Evolutionary conservation across 2,888 invertebrate genomes (phyloP).

Genomic region (Carcina quercana): DNA sequence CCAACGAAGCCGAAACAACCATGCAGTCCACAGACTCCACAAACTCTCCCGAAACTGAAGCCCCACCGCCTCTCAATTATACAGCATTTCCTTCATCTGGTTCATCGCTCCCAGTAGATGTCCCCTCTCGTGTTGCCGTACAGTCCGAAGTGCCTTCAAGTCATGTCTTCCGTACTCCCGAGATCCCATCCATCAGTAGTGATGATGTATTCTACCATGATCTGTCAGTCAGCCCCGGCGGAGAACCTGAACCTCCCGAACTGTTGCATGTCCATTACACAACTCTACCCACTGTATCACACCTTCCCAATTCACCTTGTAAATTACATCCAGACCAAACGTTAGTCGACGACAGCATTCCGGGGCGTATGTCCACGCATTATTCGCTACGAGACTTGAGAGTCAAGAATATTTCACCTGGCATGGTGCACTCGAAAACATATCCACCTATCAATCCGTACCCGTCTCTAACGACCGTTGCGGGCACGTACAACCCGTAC

Average conservation of each 20-base stretch:
- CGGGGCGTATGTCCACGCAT: too few species aligned
- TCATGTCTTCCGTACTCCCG: constrained; percentile 48
- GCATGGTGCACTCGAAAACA: constrained; percentile 60
- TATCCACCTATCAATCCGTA: constrained; percentile 64
- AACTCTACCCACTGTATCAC: constrained; percentile 60
- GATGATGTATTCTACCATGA: constrained; percentile 47
- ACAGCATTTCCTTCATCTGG: constrained; percentile 44
- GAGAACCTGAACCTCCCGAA: constrained; percentile 50
- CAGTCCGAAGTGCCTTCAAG: constrained; percentile 51
- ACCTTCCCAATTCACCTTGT: constrained; percentile 65
- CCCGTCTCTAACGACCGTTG: constrained; percentile 63
- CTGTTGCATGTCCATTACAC: constrained; percentile 61
- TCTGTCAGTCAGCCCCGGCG: constrained; percentile 49
- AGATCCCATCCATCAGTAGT: constrained; percentile 31
- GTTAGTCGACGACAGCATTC: constrained; percentile 36
- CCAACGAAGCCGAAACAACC: constrained; percentile 59
- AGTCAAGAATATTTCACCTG: constrained; percentile 38
- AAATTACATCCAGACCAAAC: constrained; percentile 57
- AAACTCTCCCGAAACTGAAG: constrained; percentile 53
- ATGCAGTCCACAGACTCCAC: constrained; percentile 60
- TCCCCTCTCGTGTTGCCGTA: constrained; percentile 23
- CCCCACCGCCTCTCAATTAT: constrained; percentile 66
- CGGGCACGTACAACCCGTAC: constrained; percentile 64
- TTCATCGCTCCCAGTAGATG: background rate
- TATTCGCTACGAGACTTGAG: constrained; percentile 52